Conservation (phyloP, 2,797 vertebrate genomes). For the Coregonus suidteri region DNA sequence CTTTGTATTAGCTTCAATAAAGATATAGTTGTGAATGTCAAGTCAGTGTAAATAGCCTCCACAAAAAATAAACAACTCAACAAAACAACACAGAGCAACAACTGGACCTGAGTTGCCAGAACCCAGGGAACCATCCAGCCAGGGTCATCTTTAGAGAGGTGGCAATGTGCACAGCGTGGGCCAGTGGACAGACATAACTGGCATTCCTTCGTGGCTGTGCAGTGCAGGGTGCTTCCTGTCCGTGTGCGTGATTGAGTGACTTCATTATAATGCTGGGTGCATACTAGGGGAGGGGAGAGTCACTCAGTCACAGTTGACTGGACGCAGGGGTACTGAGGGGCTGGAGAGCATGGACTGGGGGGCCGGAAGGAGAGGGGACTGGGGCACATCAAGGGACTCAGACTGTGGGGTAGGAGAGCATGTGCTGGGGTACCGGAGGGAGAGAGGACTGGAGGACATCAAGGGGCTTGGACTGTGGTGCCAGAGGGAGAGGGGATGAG, state of each 20-base stretch:
- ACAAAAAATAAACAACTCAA: not conserved
- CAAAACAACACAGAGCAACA: slow-evolving; percentile 5
- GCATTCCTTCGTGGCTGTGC: slow-evolving; percentile 66
- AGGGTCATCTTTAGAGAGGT: slow-evolving; percentile 24
- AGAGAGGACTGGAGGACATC: slow-evolving; percentile 38
- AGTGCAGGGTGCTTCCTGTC: slow-evolving; percentile 62
- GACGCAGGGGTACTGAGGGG: slow-evolving; percentile 40
- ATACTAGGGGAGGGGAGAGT: slow-evolving; percentile 59
- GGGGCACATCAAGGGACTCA: no score
- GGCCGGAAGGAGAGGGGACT: not conserved
- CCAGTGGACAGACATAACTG: slow-evolving; percentile 50
- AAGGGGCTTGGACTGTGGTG: slow-evolving; percentile 6
- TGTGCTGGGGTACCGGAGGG: no score
- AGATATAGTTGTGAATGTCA: not conserved
- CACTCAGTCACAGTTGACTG: slow-evolving; percentile 73
- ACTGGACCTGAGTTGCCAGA: slow-evolving; percentile 22
- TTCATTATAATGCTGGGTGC: slow-evolving; percentile 72
- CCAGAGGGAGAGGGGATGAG: not conserved
- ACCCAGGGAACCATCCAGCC: slow-evolving; percentile 31
- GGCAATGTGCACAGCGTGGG: no score
- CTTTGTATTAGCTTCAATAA: not conserved
- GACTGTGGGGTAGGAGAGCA: no score
- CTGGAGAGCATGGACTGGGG: slow-evolving; percentile 36
- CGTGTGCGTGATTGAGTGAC: slow-evolving; percentile 65
- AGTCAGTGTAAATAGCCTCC: not conserved